Conservation (phyloP, 2,888 invertebrate species). For the Cecidostiba fungosa region DNA sequence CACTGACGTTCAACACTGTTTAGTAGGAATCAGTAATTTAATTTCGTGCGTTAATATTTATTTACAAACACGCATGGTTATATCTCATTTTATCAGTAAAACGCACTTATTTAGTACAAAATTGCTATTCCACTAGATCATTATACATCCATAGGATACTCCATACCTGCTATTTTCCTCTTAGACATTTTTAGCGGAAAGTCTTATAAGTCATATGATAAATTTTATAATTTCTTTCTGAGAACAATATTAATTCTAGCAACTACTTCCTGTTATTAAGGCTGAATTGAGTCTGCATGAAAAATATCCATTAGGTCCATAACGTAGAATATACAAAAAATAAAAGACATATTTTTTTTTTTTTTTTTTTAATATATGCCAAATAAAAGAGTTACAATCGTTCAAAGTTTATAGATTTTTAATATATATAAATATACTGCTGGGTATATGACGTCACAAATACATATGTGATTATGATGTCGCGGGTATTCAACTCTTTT, state of each 20-base stretch:
- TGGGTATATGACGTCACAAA: no score
- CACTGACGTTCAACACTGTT: slow-evolving; percentile 46
- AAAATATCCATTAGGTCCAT: no score
- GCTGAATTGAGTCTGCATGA: no score
- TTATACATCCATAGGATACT: slow-evolving; percentile 48
- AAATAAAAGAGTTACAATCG: no score
- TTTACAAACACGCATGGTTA: slow-evolving; percentile 54
- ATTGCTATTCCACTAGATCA: slow-evolving; percentile 37
- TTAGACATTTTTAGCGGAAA: slow-evolving; percentile 51
- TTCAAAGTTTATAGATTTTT: no score
- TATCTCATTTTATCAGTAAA: slow-evolving; percentile 50
- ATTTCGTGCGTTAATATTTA: slow-evolving; percentile 58
- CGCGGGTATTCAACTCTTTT: no score
- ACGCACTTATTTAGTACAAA: slow-evolving; percentile 42
- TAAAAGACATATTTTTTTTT: no score
- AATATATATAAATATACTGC: no score
- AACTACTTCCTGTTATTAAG: background rate
- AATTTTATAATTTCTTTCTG: slow-evolving; percentile 18
- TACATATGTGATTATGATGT: no score
- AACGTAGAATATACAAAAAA: no score
- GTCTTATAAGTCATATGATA: slow-evolving; percentile 27
- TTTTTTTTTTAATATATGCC: no score
- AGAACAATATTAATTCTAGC: slow-evolving; percentile 6
- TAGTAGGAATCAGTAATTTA: slow-evolving; percentile 56
- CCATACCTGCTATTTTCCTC: slow-evolving; percentile 21